These are phyloP conservation scores for Fistularia tabacaria DNA, from an alignment of 2,797 vertebrate species.

Conservation along the genomic window DNA sequence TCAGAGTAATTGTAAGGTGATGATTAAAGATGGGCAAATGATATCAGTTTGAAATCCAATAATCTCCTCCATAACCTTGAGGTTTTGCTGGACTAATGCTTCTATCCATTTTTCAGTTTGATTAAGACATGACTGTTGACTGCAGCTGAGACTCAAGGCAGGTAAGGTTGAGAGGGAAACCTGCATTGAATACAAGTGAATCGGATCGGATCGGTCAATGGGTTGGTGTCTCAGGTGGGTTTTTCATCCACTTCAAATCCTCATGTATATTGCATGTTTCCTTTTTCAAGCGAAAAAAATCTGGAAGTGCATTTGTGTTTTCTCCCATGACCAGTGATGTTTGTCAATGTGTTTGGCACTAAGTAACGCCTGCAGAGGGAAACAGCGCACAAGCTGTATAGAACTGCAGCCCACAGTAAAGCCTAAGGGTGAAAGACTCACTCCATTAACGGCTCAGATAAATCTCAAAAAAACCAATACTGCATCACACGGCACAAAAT, in stretches of 20 bases:
- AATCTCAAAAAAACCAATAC: constrained; percentile 70
- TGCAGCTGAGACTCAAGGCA: constrained; percentile 20
- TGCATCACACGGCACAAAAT: constrained; percentile 64
- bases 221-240: too few relatives aligned
- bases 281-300: too few relatives aligned
- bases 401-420: not conserved
- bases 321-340: constrained; percentile 1
- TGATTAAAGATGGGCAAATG: constrained; percentile 46
- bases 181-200: constrained; percentile 13
- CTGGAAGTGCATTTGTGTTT: too few relatives aligned
- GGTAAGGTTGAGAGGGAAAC: constrained; percentile 31
- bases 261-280: too few relatives aligned
- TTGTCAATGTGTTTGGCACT: constrained; percentile 14
- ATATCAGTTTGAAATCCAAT: constrained; percentile 61
- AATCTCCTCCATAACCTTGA: constrained; percentile 56
- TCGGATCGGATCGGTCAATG: too few relatives aligned
- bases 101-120: constrained; percentile 56
- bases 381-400: not conserved
- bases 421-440: constrained; percentile 23
- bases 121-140: constrained; percentile 53
- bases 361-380: not conserved
- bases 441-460: constrained; percentile 56
- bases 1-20: constrained; percentile 22
- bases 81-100: constrained; percentile 46
- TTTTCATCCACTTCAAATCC: too few relatives aligned